phyloP scores from a whole-genome alignment of 2,888 invertebrate species.

The Drosophila percnosoma region DNA sequence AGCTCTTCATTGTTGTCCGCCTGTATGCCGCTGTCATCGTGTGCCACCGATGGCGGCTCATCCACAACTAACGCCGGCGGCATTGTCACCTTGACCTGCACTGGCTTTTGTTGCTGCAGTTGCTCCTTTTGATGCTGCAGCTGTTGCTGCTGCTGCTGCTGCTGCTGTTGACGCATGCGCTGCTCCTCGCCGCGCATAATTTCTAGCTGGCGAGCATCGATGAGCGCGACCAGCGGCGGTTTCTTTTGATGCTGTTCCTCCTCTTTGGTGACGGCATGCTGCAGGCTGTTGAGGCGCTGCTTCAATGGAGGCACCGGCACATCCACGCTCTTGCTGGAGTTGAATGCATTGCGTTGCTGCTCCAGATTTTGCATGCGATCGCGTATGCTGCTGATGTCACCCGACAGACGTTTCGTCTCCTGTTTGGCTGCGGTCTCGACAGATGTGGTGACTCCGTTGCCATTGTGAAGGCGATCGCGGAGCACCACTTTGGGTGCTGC shows the following conservation, averaged over 20 bases:
- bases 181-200: slow-evolving; percentile 85
- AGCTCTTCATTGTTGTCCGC: slow-evolving; percentile 88
- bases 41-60: slow-evolving; percentile 84
- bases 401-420: slow-evolving; percentile 85
- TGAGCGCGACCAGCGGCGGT: slow-evolving; percentile 80
- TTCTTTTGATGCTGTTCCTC: slow-evolving; percentile 77
- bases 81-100: slow-evolving; percentile 22
- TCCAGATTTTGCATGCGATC: slow-evolving; percentile 88
- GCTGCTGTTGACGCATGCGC: slow-evolving; percentile 60
- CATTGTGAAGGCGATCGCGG: slow-evolving; percentile 71
- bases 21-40: slow-evolving; percentile 88
- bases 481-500: slow-evolving; percentile 66
- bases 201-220: slow-evolving; percentile 86
- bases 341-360: slow-evolving; percentile 85
- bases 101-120: slow-evolving; percentile 19
- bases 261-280: slow-evolving; percentile 84
- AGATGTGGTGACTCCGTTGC: slow-evolving; percentile 27
- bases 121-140: slow-evolving; percentile 23
- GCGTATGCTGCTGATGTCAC: slow-evolving; percentile 88
- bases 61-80: slow-evolving; percentile 60
- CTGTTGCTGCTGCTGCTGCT: slow-evolving; percentile 21
- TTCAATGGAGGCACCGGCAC: slow-evolving; percentile 84
- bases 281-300: slow-evolving; percentile 84
- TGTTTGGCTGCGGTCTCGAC: slow-evolving; percentile 66
- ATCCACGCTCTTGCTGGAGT: slow-evolving; percentile 80